Evolutionary conservation across 2,113 vertebrate species (phyloP).

Genomic region (Myiagra hebetior): DNA sequence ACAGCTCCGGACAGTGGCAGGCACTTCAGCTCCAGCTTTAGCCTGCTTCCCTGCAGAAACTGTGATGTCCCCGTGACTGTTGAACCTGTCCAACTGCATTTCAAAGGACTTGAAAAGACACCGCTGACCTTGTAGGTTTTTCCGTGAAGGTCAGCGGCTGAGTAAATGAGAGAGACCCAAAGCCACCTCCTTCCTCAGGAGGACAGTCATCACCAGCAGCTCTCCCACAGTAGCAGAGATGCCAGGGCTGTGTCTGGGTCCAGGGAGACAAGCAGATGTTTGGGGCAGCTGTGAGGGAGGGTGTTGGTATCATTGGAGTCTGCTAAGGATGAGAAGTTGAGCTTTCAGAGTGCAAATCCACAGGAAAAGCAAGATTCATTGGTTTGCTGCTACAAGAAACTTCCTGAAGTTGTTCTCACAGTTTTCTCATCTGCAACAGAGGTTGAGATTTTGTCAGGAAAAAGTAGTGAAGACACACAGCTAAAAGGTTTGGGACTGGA

Average conservation of each 20-base stretch:
- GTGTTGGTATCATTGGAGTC: not conserved
- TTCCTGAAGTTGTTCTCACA: not conserved
- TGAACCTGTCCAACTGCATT: not conserved
- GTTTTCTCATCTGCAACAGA: not conserved
- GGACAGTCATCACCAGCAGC: not conserved
- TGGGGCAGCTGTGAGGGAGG: not conserved
- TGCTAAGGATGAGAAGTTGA: not conserved
- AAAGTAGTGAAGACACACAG: not conserved
- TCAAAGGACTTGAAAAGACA: not conserved
- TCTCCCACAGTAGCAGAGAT: not conserved
- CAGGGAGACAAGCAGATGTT: not conserved
- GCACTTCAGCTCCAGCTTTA: not conserved
- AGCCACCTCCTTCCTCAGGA: not conserved
- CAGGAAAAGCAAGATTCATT: not conserved
- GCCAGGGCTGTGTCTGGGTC: accelerated
- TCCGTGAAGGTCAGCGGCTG: not conserved
- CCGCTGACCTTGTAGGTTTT: not conserved
- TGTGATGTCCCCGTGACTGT: not conserved
- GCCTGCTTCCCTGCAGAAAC: not conserved
- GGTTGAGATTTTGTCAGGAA: not conserved
- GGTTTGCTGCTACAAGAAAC: not conserved
- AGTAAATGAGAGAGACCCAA: not conserved
- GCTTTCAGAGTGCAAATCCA: not conserved
- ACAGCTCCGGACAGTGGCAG: not conserved
- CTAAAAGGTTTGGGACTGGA: not conserved